phyloP scores from a whole-genome alignment of 2,888 invertebrate species.

The Fragum sueziense region DNA sequence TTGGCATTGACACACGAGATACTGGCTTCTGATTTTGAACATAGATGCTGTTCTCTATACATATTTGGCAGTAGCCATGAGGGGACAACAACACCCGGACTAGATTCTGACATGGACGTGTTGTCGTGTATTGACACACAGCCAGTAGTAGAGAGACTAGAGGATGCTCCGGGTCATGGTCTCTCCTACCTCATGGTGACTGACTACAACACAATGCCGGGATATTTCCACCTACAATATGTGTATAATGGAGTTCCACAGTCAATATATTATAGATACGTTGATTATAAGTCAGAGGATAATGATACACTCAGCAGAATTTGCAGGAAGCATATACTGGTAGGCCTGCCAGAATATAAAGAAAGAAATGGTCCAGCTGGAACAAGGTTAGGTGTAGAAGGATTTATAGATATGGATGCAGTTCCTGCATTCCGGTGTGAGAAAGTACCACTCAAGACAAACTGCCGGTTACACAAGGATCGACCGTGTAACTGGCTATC shows the following conservation, averaged over 20 bases:
- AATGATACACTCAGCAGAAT: neutral
- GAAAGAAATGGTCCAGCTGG: neutral
- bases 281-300: neutral
- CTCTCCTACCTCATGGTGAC: neutral
- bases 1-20: neutral
- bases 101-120: neutral
- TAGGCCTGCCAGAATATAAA: neutral
- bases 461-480: neutral
- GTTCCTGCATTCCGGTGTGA: neutral
- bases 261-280: neutral
- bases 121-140: neutral
- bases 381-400: neutral
- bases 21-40: neutral
- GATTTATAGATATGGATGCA: neutral
- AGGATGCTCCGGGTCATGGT: neutral
- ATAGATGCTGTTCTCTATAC: neutral
- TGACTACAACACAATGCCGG: neutral
- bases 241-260: neutral
- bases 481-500: neutral
- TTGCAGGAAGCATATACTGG: neutral
- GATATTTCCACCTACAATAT: neutral
- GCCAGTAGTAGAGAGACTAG: neutral
- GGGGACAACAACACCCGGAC: neutral
- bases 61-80: slow-evolving; percentile 2
- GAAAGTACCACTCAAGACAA: neutral